These are phyloP conservation scores for Xiphorhynchus erythropygius DNA, from an alignment of 2,797 vertebrate genomes.

Conservation along the genomic window DNA sequence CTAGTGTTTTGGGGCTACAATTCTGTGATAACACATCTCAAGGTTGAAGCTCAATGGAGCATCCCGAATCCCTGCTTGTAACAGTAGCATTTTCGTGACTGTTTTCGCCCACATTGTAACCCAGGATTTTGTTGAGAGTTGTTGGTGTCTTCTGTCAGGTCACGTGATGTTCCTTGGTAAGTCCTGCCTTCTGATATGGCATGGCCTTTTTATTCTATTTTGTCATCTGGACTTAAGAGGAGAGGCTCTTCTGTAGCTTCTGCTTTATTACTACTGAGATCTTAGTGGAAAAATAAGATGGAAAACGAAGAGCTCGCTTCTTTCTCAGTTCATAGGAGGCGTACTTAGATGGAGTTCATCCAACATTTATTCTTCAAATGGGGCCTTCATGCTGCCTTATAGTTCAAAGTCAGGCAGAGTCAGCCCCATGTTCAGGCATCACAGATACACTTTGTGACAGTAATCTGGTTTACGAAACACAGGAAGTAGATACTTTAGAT, in stretches of 20 bases:
- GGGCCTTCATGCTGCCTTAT: neutral
- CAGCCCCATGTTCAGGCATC: neutral
- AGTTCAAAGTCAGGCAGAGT: neutral
- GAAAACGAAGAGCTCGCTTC: neutral
- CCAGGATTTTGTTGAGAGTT: neutral
- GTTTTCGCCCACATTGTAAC: neutral
- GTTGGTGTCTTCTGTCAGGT: neutral
- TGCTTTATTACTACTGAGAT: neutral
- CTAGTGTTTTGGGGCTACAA: neutral
- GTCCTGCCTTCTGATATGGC: neutral
- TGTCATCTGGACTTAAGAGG: neutral
- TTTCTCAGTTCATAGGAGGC: neutral
- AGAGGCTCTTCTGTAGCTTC: neutral
- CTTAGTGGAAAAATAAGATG: neutral
- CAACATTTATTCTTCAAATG: fast-evolving
- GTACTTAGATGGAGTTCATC: neutral
- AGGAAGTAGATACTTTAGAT: neutral
- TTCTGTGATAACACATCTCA: neutral
- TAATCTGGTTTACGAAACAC: neutral
- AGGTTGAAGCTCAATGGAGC: neutral
- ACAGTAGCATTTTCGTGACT: neutral
- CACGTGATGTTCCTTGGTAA: fast-evolving
- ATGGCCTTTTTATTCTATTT: neutral
- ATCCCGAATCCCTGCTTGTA: neutral
- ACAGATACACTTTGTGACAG: neutral